A percentile compares a stretch with the other conserved stretches of the same genome.
Conservation (phyloP, 2,113 vertebrate species). For the Vidua chalybeata region DNA sequence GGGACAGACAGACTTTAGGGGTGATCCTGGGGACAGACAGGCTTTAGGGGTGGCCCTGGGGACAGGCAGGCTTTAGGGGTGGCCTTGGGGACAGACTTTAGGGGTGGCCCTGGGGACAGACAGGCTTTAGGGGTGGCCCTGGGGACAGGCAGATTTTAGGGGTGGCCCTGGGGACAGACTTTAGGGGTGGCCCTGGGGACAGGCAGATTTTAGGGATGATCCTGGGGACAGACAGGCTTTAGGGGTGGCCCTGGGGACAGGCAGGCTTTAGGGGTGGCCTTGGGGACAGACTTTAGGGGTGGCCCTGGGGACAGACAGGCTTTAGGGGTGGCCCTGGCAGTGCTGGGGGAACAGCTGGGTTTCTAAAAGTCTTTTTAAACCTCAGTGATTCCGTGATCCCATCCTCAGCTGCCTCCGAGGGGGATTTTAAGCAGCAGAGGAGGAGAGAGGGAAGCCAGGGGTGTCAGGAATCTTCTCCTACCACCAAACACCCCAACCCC, state of each 20-base stretch:
- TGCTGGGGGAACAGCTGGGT: neutral
- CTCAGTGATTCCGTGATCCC: neutral
- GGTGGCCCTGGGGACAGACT: too few relatives aligned
- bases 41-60: too few relatives aligned
- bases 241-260: neutral
- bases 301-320: neutral
- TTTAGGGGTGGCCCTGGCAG: neutral
- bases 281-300: neutral
- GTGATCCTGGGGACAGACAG: too few relatives aligned
- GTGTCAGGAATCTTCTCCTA: neutral
- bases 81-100: too few relatives aligned
- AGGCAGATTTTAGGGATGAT: neutral
- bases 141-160: too few relatives aligned
- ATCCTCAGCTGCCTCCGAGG: neutral
- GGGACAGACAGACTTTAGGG: too few relatives aligned
- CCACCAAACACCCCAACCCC: accelerated
- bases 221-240: neutral
- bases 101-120: too few relatives aligned
- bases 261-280: neutral
- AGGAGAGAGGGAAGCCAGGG: neutral
- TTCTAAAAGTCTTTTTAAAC: neutral
- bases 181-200: too few relatives aligned
- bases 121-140: too few relatives aligned
- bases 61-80: too few relatives aligned
- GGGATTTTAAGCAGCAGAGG: neutral